Evolutionary conservation across 2,888 invertebrate species (phyloP), one percentile per base, ranked within the genome.

Genomic region (Melitaea athalia): DNA sequence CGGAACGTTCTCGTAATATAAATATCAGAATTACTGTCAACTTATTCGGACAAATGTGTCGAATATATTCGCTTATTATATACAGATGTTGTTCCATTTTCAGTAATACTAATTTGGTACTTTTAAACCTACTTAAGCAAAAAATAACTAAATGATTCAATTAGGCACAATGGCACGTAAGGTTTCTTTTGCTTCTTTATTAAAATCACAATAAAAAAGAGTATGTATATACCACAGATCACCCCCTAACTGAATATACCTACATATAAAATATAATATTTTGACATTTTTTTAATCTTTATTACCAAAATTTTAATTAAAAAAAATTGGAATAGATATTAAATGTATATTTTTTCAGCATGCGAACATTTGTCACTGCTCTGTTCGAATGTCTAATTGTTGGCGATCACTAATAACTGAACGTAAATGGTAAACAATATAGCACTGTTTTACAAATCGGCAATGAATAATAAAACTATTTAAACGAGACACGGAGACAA

Each of bases 381-480:
- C 33, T 33, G 2, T 33, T 55, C 33, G 14, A n/a, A 38, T 38
- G 17, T 33, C 15, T 12, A 43, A 8, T 59, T 47, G 17, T 43
- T 52, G 38, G 43, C 50, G 24, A 42, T 49, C 43, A 53, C 31
- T 77, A 77, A 78, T 74, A 62, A 63, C 43, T 53, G 45, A 33
- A 80, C 83, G 81, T 81, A 85, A 83, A 79, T 79, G 83, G 84
- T 78, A 79, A 77, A 86, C 85, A 88, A 87, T 88, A 82, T 81
- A 77, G 78, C 78, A 74, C 80, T 78, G 76, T 78, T 76, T 79
- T 75, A 81, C 82, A 87, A 87, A 87, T 89, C 88, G 82, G 86
- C 86, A 86, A 86, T 86, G 85, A 86, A 86, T 88, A 87, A 85
- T 84, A 83, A 85, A 83, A 85, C 82, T 79, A 78, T 79, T 78